Base-by-base conservation (phyloP, 2,113 vertebrate genomes). In the Pholis gunnellus region DNA sequence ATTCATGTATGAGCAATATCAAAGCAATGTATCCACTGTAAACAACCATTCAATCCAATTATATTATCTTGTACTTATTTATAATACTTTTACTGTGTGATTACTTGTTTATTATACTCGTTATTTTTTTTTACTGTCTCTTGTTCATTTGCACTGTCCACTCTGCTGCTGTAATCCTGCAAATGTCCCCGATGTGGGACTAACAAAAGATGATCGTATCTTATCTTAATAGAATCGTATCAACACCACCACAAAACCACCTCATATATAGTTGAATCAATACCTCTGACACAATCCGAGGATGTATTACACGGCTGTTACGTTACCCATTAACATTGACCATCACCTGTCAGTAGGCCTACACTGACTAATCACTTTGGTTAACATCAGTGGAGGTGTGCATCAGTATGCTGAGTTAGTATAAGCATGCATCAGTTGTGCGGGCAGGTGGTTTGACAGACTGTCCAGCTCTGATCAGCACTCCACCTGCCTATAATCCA, bases 391-490 rank as follows among this genome's bases (percentile, higher is more conserved):
- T 57, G 27, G 5, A 34, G 31, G 42, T 42, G 9, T 50, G 38
- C 29, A 20, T 40, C 40, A 52, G 48, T 38, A 27, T 8, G 40
- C 54, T 7, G n/a, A 25, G 18, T 75, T 36, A 61, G n/a, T 40
- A 17, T 50, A 31, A 57, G 69, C 40, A 13, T 8, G 27, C 20
- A 38, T 29, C 2, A 0, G 13, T 67, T 31, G 31, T 46, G n/a
- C 14, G 42, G 29, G 6, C 85, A 90, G 81, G 67, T 80, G 83
- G 88, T 46, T 59, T 74, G 60, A 88, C 83, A 86, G 79, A 84
- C 68, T 67, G 75, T 60, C 9, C 52, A 63, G 31, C 50, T 75
- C 31, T 61, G 27, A 38, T 72, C 22, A 66, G 50, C n/a, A 57
- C 68, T 50, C 60, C 38, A 48, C 72, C 40, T 72, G 56, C 64